Evolutionary conservation across 2,797 vertebrate species (phyloP).

Genomic region (Hylomyscus alleni): DNA sequence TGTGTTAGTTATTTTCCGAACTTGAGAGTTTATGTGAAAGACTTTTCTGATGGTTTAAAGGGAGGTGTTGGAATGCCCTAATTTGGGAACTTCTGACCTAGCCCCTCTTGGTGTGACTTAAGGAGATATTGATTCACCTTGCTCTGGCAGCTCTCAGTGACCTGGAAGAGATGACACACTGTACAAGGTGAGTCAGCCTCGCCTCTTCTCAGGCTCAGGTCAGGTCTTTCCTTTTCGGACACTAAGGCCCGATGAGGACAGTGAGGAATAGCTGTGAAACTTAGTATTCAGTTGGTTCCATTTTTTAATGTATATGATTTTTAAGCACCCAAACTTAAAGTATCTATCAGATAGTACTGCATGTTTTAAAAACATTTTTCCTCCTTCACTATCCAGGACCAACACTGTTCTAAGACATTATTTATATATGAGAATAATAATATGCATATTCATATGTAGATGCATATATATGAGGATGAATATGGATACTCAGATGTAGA

Average conservation of each 20-base stretch:
- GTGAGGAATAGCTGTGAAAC: background rate
- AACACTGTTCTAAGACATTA: conserved; percentile 68
- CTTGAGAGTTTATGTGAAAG: conserved; percentile 38
- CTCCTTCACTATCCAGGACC: conserved; percentile 66
- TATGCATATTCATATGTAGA: conserved; percentile 67
- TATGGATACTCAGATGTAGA: conserved; percentile 67
- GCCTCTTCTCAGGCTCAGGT: background rate
- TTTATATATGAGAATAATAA: conserved; percentile 72
- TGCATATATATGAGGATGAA: conserved; percentile 67
- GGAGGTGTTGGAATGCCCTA: conserved; percentile 56
- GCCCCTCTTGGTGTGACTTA: conserved; percentile 47
- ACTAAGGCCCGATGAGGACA: background rate
- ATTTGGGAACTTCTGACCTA: conserved; percentile 68
- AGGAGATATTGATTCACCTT: conserved; percentile 55
- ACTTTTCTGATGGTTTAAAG: conserved; percentile 62
- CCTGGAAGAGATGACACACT: conserved; percentile 56
- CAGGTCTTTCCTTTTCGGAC: background rate
- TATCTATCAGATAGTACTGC: conserved; percentile 45
- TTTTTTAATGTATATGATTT: conserved; percentile 66
- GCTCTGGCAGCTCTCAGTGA: conserved; percentile 57
- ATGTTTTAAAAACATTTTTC: conserved; percentile 76
- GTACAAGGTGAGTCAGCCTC: conserved; percentile 66
- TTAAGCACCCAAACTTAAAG: conserved; percentile 66
- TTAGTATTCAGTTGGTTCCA: conserved; percentile 31
- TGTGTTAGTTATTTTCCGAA: conserved; percentile 60